Evolutionary conservation across 1,140 invertebrate genomes (phyloP), one percentile per base, ranked within the genome.

Genomic region (Cylas formicarius): DNA sequence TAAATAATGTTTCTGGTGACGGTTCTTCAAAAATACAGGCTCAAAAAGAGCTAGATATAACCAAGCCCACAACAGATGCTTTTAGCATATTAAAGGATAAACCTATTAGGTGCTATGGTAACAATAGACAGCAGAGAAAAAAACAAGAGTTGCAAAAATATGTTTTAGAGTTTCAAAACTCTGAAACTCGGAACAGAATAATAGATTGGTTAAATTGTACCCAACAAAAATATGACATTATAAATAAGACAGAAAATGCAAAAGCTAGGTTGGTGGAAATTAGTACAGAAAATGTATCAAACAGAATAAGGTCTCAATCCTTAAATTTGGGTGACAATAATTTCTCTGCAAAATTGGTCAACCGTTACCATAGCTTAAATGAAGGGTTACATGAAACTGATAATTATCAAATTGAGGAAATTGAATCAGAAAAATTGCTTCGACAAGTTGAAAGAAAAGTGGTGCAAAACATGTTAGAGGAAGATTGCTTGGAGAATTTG

Each of bases 401-500:
- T 27, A 20, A 48, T 41, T 48, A 48, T 18, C n/a, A 16, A 27
- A 38, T 48, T 24, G 40, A 36, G 38, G 40, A 48, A 36, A 18
- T 38, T 21, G n/a, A 37, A 2, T 48, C 45, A 19, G 46, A 48
- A 22, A 37, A 13, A 11, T 41, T 35, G 26, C 17, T 26, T 13
- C 14, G 23, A 11, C 22, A 45, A 41, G 27, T 20, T 6, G 44
- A 43, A 44, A 32, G 28, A 40, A 47, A 52, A 38, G 18, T 44
- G 8, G 13, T 47, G 6, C 44, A 47, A 24, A 31, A 58, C 18
- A 34, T 54, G 13, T 45, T 56, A 6, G 56, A 58, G 27, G 49
- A 54, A 27, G 44, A 56, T 31, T 56, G 48, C 43, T 43, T 58
- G 20, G 34, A 48, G 28, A 44, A 49, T 24, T 32, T 56, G 7